Conservation (phyloP, 2,888 invertebrate genomes). For the Chrysina gloriosa region DNA sequence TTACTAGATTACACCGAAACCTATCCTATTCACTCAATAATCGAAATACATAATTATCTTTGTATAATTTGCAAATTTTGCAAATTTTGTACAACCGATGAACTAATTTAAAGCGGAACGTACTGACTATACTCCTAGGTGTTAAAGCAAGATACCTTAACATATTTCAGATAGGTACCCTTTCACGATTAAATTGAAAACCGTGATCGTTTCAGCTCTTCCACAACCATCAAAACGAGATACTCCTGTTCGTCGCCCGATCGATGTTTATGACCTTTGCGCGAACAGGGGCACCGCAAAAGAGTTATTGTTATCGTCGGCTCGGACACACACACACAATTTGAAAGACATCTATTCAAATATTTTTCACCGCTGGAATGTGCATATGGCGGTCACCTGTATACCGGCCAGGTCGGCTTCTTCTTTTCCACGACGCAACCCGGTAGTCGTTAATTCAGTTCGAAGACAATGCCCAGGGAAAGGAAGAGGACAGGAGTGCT, state of each 20-base stretch:
- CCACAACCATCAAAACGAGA: neutral
- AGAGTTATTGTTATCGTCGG: constrained; percentile 38
- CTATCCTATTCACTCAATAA: too few species aligned
- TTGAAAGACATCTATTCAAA: constrained; percentile 44
- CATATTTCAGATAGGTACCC: too few species aligned
- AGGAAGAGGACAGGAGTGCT: constrained; percentile 1
- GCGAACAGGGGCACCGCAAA: constrained; percentile 29
- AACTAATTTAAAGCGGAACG: too few species aligned
- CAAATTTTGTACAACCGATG: too few species aligned
- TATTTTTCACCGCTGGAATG: constrained; percentile 42
- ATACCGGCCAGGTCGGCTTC: constrained; percentile 24
- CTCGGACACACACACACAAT: constrained; percentile 38
- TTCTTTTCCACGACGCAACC: constrained; percentile 31
- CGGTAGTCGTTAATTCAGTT: constrained; percentile 45
- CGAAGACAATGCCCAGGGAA: constrained; percentile 25
- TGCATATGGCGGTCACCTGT: constrained; percentile 44
- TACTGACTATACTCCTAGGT: too few species aligned
- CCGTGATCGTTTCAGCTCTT: neutral
- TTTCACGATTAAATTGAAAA: constrained; percentile 10
- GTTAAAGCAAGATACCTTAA: too few species aligned
- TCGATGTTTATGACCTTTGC: constrained; percentile 34
- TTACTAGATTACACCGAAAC: neutral
- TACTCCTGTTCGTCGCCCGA: constrained; percentile 8
- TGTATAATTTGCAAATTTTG: too few species aligned
- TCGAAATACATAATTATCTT: too few species aligned